Base-by-base conservation (phyloP, 2,797 vertebrate genomes). In the Eospalax fontanierii region DNA sequence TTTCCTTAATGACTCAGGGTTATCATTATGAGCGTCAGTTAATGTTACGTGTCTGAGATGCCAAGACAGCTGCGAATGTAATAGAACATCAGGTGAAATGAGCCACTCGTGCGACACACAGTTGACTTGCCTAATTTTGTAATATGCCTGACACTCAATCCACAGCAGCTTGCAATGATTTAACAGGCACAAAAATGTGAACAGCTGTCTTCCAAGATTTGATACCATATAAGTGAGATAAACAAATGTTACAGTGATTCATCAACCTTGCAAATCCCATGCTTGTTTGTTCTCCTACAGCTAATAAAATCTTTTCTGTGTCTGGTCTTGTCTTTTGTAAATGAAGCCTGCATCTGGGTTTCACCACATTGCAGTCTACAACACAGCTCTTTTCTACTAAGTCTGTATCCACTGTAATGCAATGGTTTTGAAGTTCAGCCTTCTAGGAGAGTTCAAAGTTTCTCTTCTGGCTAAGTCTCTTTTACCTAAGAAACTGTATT, bases 41-140 rank as follows among this genome's bases (percentile, higher is more conserved):
- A 96, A 95, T 85, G 89, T 85, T 90, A 95, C n/a, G 0, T 91
- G 95, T 94, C 95, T 91, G 74, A 87, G 86, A 91, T 38, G 87
- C 73, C 89, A 93, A 68, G 35, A 21, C 89, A 84, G 93, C 95
- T 94, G 61, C 86, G 61, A 90, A 81, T 66, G 78, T 84, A 96
- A 91, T 1, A 82, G 90, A 95, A 66, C 35, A 79, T 92, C 89
- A 89, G 91, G 93, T 81, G 6, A 95, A 95, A 94, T 59, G 95
- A 96, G 84, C 73, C 81, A 76, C 95, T 85, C 94, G n/a, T 38
- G 79, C 81, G 94, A 87, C 90, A 94, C 83, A 71, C 89, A 66
- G 93, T 75, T 82, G 92, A 90, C 68, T 91, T 38, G 46, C 79
- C 75, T 94, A 76, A 96, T 96, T 96, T 87, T 95, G 91, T 96